Evolutionary conservation across 1,140 invertebrate genomes (phyloP), one percentile per base, ranked within the genome.

Genomic region (Drosophila sulfurigaster): DNA sequence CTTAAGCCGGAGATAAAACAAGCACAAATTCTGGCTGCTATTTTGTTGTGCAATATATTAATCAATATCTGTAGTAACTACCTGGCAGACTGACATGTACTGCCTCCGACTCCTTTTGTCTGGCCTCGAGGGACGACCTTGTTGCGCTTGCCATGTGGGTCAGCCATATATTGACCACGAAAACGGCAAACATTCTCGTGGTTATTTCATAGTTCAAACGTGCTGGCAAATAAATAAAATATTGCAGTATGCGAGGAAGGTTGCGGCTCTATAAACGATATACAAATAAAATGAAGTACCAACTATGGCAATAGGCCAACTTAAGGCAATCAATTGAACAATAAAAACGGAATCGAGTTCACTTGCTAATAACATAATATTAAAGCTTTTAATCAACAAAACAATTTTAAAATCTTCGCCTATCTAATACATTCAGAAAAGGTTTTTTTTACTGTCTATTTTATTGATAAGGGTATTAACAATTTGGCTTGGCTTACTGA

Each of bases 191-290:
- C 81, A 85, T 85, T 69, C 66, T 64, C 71, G 67, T 81, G 81
- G 85, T 68, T 85, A 76, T 88, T 89, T 76, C 85, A 88, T 89
- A 81, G 85, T 75, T 85, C 75, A 81, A 85, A 81, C 79, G 85
- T 85, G 62, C 70, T 28, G 60, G 75, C 75, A 78, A 78, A 88
- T 89, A 85, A 89, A 88, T 88, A 88, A 88, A 74, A 78, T 78
- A 83, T 85, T 54, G 62, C 68, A 79, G 63, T 72, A 46, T 45
- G 20, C 16, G 41, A 28, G 15, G 20, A 13, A 35, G 30, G 52
- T n/a, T 72, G 13, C 3, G 41, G 28, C 43, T 48, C 28, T 30
- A 51, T 56, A 62, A 79, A 78, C 74, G 68, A 69, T 76, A 83
- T 52, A 70, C 67, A 75, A 88, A 63, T 78, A 78, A 72, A 88